Evolutionary conservation across 2,888 invertebrate species (phyloP).

Genomic region (Ypsolopha scabrella): DNA sequence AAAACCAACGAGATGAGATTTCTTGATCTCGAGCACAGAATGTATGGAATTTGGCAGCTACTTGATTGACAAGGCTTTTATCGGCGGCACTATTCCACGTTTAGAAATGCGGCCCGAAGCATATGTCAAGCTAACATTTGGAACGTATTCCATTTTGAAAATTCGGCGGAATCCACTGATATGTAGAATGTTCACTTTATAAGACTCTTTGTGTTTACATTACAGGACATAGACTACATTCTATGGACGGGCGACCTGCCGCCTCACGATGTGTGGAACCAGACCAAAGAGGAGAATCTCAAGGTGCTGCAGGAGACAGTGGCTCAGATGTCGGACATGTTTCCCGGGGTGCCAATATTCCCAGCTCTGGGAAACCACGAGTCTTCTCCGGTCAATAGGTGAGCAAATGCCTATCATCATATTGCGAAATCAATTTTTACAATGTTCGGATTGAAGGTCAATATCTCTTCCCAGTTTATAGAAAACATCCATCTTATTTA

Average conservation of each 20-base stretch:
- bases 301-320: slow-evolving; percentile 88
- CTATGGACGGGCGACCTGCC: slow-evolving; percentile 97
- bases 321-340: slow-evolving; percentile 85
- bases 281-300: slow-evolving; percentile 89
- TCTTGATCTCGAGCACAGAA: no score
- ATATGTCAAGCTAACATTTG: no score
- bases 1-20: not conserved
- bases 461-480: no score
- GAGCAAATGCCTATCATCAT: slow-evolving; percentile 13
- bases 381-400: slow-evolving; percentile 95
- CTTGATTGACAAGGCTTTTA: not conserved
- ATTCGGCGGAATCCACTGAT: no score
- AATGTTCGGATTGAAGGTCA: no score
- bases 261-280: slow-evolving; percentile 96
- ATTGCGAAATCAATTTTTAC: no score
- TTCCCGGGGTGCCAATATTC: slow-evolving; percentile 93
- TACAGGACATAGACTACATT: slow-evolving; percentile 91
- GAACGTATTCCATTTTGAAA: no score
- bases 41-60: not conserved
- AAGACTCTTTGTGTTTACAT: slow-evolving; percentile 10
- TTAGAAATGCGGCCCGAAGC: no score
- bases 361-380: slow-evolving; percentile 98
- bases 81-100: no score
- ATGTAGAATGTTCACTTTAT: no score
- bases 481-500: no score